Evolutionary conservation across 1,140 invertebrate genomes (phyloP), one percentile per base, ranked within the genome.

Genomic region (Camponotus floridanus): DNA sequence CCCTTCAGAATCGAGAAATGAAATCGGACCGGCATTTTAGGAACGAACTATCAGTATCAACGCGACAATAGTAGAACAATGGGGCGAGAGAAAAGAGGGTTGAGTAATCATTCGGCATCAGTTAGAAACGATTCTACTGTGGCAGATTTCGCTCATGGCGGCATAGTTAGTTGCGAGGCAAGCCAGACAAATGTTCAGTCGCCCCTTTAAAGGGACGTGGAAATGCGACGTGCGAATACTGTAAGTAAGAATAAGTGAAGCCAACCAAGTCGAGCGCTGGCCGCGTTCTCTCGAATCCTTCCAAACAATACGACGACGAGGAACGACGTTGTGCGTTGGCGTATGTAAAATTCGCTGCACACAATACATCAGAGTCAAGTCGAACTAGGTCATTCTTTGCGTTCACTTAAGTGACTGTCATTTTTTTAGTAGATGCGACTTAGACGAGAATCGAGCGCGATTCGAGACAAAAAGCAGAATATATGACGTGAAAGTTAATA

Each of bases 211-310:
- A 62, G 70, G 59, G 26, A 83, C 31, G 78, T 70, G 86, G 86
- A 91, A 92, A 92, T 88, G 85, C 90, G 91, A 92, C 87, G 83
- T 87, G 78, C 87, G 88, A 91, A 74, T 88, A 71, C 57, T 51
- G 84, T 87, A 89, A 90, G 89, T 91, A 92, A 92, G 91, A 92
- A 93, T 87, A 92, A 92, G 87, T 64, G 92, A 92, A 92, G 90
- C 89, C 90, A 88, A 85, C 80, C 86, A 92, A 92, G 89, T 90
- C 74, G 68, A 76, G 80, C 83, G 64, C 87, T 85, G 92, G 83
- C 78, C 88, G 73, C 68, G 74, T 91, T 91, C 81, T 45, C 84
- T 89, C 64, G 89, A 91, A 91, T 89, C 89, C 85, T 87, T 74
- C 65, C 68, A 62, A 89, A 88, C 84, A 89, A 91, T 79, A 86